Conservation (phyloP, 2,797 vertebrate genomes). For the Synanceia verrucosa region DNA sequence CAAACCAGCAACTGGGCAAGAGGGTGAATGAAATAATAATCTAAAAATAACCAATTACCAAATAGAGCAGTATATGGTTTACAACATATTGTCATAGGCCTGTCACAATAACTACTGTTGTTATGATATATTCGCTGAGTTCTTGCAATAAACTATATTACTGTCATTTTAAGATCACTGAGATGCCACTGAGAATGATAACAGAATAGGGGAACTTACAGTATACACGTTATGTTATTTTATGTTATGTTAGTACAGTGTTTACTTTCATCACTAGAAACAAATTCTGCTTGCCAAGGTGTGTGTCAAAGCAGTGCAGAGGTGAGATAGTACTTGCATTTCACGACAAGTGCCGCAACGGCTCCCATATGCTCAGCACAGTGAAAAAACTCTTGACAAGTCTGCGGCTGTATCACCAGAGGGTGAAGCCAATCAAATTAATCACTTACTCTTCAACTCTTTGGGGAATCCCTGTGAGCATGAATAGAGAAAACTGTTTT, state of each 20-base stretch:
- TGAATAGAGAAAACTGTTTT: conserved; percentile 66
- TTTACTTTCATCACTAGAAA: neutral
- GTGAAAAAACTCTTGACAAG: conserved; percentile 39
- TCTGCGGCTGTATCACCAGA: conserved; percentile 49
- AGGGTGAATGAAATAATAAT: neutral
- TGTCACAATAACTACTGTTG: neutral
- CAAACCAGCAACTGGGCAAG: neutral
- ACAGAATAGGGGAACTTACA: no score
- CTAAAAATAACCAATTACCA: neutral
- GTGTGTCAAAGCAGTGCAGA: conserved; percentile 39
- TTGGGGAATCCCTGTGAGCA: conserved; percentile 60
- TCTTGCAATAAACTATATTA: neutral
- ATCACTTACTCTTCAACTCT: conserved; percentile 73
- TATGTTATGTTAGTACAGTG: conserved; percentile 5
- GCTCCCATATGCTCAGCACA: conserved; percentile 59
- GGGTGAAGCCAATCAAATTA: conserved; percentile 76
- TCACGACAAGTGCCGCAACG: conserved; percentile 32
- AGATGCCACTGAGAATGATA: no score
- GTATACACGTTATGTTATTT: no score
- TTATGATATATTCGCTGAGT: neutral
- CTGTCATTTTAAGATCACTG: neutral
- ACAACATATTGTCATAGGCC: neutral
- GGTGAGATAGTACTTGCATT: conserved; percentile 52
- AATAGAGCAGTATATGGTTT: neutral
- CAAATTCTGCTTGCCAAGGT: conserved; percentile 1